These are phyloP conservation scores for Venusia cambrica DNA, from an alignment of 2,888 invertebrate species.

Conservation along the genomic window DNA sequence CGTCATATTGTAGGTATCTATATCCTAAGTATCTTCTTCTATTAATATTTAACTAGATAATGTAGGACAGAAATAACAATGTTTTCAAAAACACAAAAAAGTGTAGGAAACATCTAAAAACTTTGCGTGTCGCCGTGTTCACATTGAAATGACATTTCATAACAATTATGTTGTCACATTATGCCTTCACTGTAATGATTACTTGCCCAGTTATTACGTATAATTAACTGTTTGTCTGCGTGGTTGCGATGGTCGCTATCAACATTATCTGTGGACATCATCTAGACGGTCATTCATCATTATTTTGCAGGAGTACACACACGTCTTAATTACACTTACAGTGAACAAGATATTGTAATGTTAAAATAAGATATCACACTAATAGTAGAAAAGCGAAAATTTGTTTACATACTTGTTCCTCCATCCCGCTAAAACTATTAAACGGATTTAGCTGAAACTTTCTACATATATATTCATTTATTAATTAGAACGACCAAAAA, in stretches of 20 bases:
- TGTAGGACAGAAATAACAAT: not conserved
- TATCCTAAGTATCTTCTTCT: too few relatives aligned
- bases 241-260: not conserved
- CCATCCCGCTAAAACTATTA: too few relatives aligned
- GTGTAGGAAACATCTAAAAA: conserved; percentile 1
- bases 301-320: too few relatives aligned
- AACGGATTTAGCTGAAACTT: too few relatives aligned
- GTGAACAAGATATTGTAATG: too few relatives aligned
- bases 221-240: conserved; percentile 5
- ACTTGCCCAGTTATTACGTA: conserved; percentile 13
- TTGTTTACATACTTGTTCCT: too few relatives aligned
- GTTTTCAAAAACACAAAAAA: conserved; percentile 1
- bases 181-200: conserved; percentile 36
- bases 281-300: conserved; percentile 8
- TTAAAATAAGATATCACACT: too few relatives aligned
- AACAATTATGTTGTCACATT: conserved; percentile 53
- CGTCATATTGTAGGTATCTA: too few relatives aligned
- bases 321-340: too few relatives aligned
- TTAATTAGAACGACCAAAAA: too few relatives aligned
- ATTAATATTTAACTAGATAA: not conserved
- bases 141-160: conserved; percentile 41
- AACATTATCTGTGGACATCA: conserved; percentile 6
- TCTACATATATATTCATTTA: too few relatives aligned
- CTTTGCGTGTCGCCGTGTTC: conserved; percentile 23
- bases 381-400: too few relatives aligned